Conservation (phyloP, 2,888 invertebrate genomes). For the Nephrotoma appendiculata region DNA sequence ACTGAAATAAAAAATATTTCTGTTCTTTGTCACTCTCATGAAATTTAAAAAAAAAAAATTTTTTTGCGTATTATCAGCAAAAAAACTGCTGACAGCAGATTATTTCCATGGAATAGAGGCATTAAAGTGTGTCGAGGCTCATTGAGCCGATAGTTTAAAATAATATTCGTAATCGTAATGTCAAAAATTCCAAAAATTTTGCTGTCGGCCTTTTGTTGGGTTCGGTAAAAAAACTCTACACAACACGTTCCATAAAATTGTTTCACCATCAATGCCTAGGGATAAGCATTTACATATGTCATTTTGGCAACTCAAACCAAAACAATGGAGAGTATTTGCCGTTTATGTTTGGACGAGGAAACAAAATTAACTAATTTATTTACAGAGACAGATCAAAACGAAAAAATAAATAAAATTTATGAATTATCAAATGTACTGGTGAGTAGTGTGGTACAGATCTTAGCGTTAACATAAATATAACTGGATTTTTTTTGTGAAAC, state of each 20-base stretch:
- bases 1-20: too few relatives aligned
- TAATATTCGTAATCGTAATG: too few relatives aligned
- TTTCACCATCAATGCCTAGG: neutral
- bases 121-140: too few relatives aligned
- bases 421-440: neutral
- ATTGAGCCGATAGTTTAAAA: too few relatives aligned
- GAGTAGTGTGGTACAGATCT: neutral
- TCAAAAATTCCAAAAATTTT: too few relatives aligned
- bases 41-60: too few relatives aligned
- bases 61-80: too few relatives aligned
- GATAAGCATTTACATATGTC: neutral
- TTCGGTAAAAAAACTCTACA: neutral
- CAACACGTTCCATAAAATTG: neutral
- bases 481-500: neutral
- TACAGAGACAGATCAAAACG: neutral
- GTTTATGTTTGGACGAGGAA: neutral
- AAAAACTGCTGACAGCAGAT: too few relatives aligned
- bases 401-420: neutral
- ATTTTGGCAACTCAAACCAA: neutral
- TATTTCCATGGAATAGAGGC: too few relatives aligned
- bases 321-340: neutral
- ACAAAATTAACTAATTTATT: neutral
- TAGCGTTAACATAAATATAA: neutral
- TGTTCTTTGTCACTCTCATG: too few relatives aligned
- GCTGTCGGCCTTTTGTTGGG: neutral